Evolutionary conservation across 2,888 invertebrate species (phyloP), one percentile per base, ranked within the genome.

Genomic region (Mongoloraphidia duomilia): DNA sequence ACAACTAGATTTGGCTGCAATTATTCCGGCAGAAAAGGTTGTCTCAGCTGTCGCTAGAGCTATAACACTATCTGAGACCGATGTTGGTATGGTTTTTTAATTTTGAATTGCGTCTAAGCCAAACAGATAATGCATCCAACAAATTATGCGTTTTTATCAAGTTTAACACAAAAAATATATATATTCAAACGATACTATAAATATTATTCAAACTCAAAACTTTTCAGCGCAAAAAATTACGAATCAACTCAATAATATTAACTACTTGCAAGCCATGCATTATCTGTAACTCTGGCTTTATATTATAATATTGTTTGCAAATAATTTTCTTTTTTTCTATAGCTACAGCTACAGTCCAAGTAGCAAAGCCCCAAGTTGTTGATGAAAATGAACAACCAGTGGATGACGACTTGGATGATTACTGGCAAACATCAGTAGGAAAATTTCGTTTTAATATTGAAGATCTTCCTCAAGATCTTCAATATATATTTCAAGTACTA

Each of bases 341-440:
- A 72, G 80, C 80, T 38, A 77, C 79, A 49, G 83, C 81, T 47
- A 82, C 79, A 50, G 80, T 76, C 33, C 76, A 83, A 71, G 80
- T 90, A 8, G 82, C 84, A 4, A 84, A 84, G 38, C 80, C 84
- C 0, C 82, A 83, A 55, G 71, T 88, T 3, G 75, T 88, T 47
- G 86, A 83, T 10, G 84, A 83, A 57, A 80, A 82, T 59, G 86
- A 87, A 56, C 78, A 81, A 54, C 76, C 79, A 9, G 77, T 80
- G 0, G 79, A 78, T 5, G 75, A 76, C n/a, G 79, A 76, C 49
- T 77, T 84, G 63, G 82, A 83, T 44, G 82, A 88, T 64, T 92
- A 91, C 65, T 94, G 94, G 94, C 83, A 89, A 53, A 95, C 94
- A 0, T 86, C 89, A 0, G 83, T 91, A 39, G 95, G 94, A 33